Evolutionary conservation across 2,888 invertebrate genomes (phyloP), one percentile per base, ranked within the genome.

Genomic region (Dioctria linearis): DNA sequence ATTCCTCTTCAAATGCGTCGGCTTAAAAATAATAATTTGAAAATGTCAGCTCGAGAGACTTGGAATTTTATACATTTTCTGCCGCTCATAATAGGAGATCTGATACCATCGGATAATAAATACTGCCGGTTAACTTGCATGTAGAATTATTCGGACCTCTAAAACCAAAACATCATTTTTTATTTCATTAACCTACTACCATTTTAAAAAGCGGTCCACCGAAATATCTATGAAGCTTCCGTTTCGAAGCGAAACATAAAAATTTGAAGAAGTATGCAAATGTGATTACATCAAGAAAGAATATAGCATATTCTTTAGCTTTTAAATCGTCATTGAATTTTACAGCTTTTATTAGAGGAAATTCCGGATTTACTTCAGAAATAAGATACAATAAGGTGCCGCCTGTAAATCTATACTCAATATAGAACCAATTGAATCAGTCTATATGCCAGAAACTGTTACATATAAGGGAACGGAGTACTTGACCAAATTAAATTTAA

Each of bases 111-210:
- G 39, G 49, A 9, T n/a, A 43, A 76, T 63, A 63, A 76, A 67
- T n/a, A n/a, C n/a, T n/a, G n/a, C n/a, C n/a, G n/a, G n/a, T n/a
- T n/a, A n/a, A n/a, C n/a, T n/a, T n/a, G n/a, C n/a, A 80, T 42
- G 25, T 80, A 37, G 2, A 8, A n/a, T 25, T 78, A 13, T 80
- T 78, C 46, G 67, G 69, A n/a, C 37, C 61, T 51, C 46, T 80
- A 6, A 80, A 80, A 43, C 71, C 80, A 8, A 80, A 80, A 78
- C 80, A 80, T 40, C 78, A 80, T 42, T 63, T 78, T 43, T n/a
- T 80, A 3, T 25, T 43, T 3, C 80, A 80, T 42, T 80, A 78
- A 3, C 78, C 78, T 3, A 40, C 25, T 8, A 65, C 69, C 9
- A 80, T 80, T 63, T 42, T 61, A 63, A 78, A 69, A 40, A 78